Evolutionary conservation across 2,113 vertebrate genomes (phyloP).

Genomic region (Sinocyclocheilus maitianheensis): DNA sequence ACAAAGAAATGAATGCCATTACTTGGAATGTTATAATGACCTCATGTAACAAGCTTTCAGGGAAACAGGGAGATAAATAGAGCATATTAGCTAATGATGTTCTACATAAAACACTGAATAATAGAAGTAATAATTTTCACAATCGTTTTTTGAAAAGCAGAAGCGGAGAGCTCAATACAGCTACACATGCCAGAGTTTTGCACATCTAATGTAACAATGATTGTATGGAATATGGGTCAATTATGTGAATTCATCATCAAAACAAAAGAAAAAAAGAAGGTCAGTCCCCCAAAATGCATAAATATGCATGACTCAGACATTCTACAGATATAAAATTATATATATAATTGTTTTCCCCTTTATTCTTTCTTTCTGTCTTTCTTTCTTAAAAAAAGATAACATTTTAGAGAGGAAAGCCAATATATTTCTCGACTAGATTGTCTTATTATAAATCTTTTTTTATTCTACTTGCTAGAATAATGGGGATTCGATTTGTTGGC

Average conservation of each 20-base stretch:
- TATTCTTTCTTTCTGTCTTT: too few relatives aligned
- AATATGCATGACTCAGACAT: too few relatives aligned
- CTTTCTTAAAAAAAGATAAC: not conserved
- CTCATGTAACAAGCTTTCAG: conserved; percentile 19
- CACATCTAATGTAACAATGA: not conserved
- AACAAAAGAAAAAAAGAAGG: not conserved
- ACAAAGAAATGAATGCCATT: conserved; percentile 1
- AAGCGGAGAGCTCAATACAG: not conserved
- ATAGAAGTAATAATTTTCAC: conserved; percentile 3
- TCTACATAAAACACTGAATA: conserved; percentile 33
- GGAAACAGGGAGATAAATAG: conserved; percentile 13
- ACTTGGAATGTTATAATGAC: not conserved
- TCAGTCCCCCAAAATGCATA: too few relatives aligned
- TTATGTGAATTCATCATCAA: not conserved
- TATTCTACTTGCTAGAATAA: not conserved
- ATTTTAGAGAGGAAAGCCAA: not conserved
- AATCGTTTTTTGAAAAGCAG: not conserved
- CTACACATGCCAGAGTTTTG: not conserved
- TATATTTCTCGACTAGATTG: not conserved
- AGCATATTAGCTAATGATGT: not conserved
- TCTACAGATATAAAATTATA: too few relatives aligned
- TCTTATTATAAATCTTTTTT: not conserved
- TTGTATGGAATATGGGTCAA: not conserved
- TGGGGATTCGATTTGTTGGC: not conserved
- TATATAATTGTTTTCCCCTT: too few relatives aligned